These are phyloP conservation scores for Pyrgilauda ruficollis DNA, from an alignment of 2,113 vertebrate genomes.

Conservation along the genomic window DNA sequence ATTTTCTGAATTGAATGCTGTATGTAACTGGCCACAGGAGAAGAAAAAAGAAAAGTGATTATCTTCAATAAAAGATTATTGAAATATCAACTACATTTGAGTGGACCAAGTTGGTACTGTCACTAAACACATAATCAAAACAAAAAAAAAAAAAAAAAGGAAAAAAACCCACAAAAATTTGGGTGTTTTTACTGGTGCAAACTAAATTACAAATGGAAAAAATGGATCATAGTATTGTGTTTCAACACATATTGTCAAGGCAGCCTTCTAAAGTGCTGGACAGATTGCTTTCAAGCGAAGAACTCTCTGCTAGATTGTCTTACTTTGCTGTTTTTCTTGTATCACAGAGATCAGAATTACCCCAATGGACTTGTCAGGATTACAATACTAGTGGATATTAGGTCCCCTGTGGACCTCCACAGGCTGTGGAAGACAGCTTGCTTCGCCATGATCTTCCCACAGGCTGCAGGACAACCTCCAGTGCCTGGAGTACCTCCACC, in stretches of 20 bases:
- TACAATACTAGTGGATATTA: not conserved
- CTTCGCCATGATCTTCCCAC: accelerated
- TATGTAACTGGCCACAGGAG: not conserved
- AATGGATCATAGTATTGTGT: not conserved
- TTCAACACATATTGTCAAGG: not conserved
- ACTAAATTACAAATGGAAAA: not conserved
- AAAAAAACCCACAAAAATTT: not conserved
- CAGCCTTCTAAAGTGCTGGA: not conserved
- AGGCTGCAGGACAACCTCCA: not conserved
- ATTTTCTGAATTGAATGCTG: not conserved
- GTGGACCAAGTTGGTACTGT: not conserved
- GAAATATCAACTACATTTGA: not conserved
- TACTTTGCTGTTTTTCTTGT: not conserved
- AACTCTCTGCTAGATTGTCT: not conserved
- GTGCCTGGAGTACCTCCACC: not conserved
- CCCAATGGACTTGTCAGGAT: not conserved
- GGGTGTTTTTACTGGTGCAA: not conserved
- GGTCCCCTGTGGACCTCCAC: too few species aligned
- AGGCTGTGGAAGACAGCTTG: not conserved
- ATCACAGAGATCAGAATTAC: not conserved
- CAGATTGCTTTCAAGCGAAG: not conserved
- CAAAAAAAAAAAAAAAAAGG: not conserved
- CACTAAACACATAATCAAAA: not conserved
- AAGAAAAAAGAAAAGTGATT: not conserved
- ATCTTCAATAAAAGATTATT: not conserved